Conservation (phyloP, 2,113 vertebrate species). For the Sula dactylatra region DNA sequence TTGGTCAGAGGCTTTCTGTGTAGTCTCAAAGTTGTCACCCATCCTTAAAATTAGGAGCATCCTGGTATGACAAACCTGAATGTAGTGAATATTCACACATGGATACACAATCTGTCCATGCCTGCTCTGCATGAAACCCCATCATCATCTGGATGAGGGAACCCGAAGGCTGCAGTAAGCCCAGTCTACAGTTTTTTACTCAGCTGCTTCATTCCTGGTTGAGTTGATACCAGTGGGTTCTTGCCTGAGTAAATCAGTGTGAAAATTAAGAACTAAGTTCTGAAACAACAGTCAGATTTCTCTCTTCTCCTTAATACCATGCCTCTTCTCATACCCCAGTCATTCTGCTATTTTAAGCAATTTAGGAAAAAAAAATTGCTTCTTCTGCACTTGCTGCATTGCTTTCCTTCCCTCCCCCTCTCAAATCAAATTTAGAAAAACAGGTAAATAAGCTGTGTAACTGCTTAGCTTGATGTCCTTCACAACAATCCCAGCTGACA, state of each 20-base stretch:
- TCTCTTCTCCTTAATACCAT: neutral
- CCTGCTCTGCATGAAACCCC: neutral
- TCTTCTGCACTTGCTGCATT: neutral
- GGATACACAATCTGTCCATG: neutral
- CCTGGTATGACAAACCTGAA: neutral
- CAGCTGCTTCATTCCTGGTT: neutral
- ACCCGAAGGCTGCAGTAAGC: neutral
- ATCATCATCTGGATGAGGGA: neutral
- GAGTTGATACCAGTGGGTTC: neutral
- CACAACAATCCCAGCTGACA: conserved; percentile 29
- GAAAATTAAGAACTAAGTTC: neutral
- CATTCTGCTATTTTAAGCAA: neutral
- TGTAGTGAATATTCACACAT: neutral
- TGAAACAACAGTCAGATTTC: neutral
- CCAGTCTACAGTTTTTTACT: neutral
- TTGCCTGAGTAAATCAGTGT: neutral
- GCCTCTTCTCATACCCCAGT: neutral
- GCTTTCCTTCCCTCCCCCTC: neutral
- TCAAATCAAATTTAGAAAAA: conserved; percentile 18
- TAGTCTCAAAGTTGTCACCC: neutral
- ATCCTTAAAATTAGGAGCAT: neutral
- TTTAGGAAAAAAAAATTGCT: neutral
- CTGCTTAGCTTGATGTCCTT: conserved; percentile 18
- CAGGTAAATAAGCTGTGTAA: conserved; percentile 31
- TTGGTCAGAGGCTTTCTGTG: neutral